A percentile compares a stretch with the other conserved stretches of the same genome.
Conservation (phyloP, 1,140 invertebrate genomes). For the Drosophila nasuta region DNA sequence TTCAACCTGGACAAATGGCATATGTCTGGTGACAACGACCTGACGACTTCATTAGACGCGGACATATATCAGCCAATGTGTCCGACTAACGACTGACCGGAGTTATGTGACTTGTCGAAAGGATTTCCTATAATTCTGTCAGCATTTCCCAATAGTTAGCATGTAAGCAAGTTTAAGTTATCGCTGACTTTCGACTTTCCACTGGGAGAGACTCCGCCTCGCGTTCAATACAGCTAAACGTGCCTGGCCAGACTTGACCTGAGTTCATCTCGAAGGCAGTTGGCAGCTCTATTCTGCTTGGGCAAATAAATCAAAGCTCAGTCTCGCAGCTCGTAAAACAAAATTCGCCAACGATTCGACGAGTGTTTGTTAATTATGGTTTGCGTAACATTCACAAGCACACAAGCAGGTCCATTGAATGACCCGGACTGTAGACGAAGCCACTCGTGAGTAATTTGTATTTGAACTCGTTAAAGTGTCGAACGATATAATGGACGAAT, state of each 20-base stretch:
- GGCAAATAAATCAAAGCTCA: conserved; percentile 68
- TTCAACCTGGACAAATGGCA: conserved; percentile 61
- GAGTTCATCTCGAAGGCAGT: conserved; percentile 5
- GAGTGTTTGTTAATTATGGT: conserved; percentile 82
- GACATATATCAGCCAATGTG: conserved; percentile 64
- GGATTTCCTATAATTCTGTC: conserved; percentile 76
- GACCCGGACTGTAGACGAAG: conserved; percentile 17
- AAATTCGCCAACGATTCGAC: conserved; percentile 61
- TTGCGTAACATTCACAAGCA: conserved; percentile 70
- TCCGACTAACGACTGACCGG: conserved; percentile 54
- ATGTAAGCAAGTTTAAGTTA: conserved; percentile 56
- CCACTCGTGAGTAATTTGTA: conserved; percentile 75
- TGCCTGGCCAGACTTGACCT: conserved; percentile 9
- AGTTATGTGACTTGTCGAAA: conserved; percentile 76
- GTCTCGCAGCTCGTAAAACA: conserved; percentile 66
- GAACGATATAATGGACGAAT: conserved; percentile 65
- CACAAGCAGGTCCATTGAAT: conserved; percentile 15
- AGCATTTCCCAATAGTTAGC: conserved; percentile 48
- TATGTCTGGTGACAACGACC: conserved; percentile 77
- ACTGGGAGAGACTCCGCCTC: not conserved
- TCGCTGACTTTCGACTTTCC: not conserved
- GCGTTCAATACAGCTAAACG: not conserved
- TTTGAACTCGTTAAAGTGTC: conserved; percentile 79
- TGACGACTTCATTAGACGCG: conserved; percentile 81
- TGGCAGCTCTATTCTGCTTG: not conserved